Evolutionary conservation across 2,113 vertebrate species (phyloP).

Genomic region (Pica pica): DNA sequence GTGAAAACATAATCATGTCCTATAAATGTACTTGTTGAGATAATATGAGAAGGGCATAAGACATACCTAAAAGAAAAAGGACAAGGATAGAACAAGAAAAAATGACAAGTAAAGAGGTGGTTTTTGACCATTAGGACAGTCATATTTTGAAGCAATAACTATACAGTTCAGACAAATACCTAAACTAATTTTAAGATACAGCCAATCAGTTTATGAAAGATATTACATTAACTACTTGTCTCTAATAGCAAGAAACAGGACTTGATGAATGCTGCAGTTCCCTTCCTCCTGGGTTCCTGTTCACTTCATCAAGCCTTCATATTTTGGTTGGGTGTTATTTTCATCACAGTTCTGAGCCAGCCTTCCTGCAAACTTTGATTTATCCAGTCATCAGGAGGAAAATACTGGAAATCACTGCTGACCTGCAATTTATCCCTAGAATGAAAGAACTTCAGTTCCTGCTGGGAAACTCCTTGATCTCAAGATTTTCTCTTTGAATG

Average conservation of each 20-base stretch:
- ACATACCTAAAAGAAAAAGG: not conserved
- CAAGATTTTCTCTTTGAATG: not conserved
- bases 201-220: not conserved
- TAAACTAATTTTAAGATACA: not conserved
- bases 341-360: not conserved
- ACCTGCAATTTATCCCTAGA: slow-evolving; percentile 5
- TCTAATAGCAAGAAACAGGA: not conserved
- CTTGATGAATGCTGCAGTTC: not conserved
- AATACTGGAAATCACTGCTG: slow-evolving; percentile 2
- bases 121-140: not conserved
- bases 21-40: not conserved
- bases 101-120: not conserved
- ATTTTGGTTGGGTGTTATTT: not conserved
- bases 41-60: not conserved
- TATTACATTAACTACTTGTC: not conserved
- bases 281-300: not conserved
- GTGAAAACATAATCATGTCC: not conserved
- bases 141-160: not conserved
- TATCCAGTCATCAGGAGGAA: not conserved
- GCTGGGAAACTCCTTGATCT: not conserved
- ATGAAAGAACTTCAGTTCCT: slow-evolving; percentile 3
- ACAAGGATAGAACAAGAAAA: not conserved
- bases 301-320: not conserved
- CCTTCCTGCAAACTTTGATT: not conserved
- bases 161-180: not conserved